Evolutionary conservation across 2,797 vertebrate species (phyloP), one percentile per base, ranked within the genome.

Genomic region (Valencia hispanica): DNA sequence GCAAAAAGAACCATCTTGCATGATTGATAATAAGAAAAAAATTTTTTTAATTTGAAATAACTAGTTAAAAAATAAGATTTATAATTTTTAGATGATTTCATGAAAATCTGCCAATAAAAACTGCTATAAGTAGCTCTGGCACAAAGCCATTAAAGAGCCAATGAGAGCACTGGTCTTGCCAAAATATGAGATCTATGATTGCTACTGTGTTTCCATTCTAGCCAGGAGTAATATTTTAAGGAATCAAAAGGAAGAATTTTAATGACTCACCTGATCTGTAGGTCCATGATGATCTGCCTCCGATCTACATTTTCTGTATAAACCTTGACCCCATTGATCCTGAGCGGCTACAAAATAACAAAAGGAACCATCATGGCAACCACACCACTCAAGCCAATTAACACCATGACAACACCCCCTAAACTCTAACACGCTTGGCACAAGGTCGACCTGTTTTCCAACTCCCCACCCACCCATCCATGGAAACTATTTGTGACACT

Each of bases 301-400:
- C 97, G 98, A 92, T 99, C 98, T 89, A 99, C 97, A 20, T 99
- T 99, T 93, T 99, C 98, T 10, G 97, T 97, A 84, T 99, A 99
- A 76, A 98, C 97, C 92, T 99, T 99, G 66, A 99, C 97, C 89
- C 98, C 98, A 73, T 99, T 99, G 91, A 99, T 95, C 93, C 98
- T 96, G 80, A 99, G 94, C 70, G 98, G 97, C 98, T 99, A 85
- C 55, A 90, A 70, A 45, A 68, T 45, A 89, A 92, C 78, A 86
- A 25, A 93, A 15, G 65, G 65, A 84, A 83, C 50, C 77, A 77
- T 91, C 77, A 87, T 15, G 36, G 39, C 25, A 45, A 65, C 53
- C 20, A n/a, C 70, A 66, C 11, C 69, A 70, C 78, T 45, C 36
- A 50, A 51, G 68, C 47, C 70, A 34, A 79, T 86, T 84, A 84